Percentiles rank a stretch among this genome's conserved stretches.
Evolutionary conservation across 2,888 invertebrate species (phyloP).

Genomic region (Tachina lurida): DNA sequence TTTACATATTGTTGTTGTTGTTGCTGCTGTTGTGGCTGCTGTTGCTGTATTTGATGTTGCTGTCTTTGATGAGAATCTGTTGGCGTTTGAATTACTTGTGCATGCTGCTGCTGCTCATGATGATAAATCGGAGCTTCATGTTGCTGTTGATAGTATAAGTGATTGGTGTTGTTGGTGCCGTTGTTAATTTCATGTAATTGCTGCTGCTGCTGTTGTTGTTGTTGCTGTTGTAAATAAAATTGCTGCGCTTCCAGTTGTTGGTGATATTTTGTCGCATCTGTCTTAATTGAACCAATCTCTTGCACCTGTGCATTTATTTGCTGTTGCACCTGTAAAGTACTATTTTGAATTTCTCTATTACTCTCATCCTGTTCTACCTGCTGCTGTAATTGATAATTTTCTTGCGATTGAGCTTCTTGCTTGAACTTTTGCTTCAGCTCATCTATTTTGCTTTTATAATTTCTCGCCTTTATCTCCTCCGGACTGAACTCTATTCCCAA

Average conservation of each 20-base stretch:
- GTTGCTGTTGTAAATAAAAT: slow-evolving; percentile 63
- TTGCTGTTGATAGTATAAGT: slow-evolving; percentile 60
- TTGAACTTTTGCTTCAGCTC: slow-evolving; percentile 49
- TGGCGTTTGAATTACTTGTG: slow-evolving; percentile 61
- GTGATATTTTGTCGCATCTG: slow-evolving; percentile 37
- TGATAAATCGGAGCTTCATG: slow-evolving; percentile 62
- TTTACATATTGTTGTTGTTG: slow-evolving; percentile 45
- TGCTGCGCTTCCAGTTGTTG: slow-evolving; percentile 52
- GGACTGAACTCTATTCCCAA: slow-evolving; percentile 81
- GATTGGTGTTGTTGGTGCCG: slow-evolving; percentile 52
- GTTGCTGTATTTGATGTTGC: slow-evolving; percentile 37
- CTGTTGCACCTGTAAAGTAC: slow-evolving; percentile 55
- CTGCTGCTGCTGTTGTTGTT: slow-evolving; percentile 63
- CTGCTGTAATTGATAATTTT: slow-evolving; percentile 63
- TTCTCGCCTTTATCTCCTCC: slow-evolving; percentile 80
- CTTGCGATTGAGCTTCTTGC: slow-evolving; percentile 7
- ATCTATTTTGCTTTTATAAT: slow-evolving; percentile 74
- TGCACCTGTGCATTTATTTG: slow-evolving; percentile 57
- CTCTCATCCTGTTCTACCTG: slow-evolving; percentile 18
- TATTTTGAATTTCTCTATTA: slow-evolving; percentile 31
- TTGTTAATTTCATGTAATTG: slow-evolving; percentile 57
- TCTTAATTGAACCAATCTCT: slow-evolving; percentile 68
- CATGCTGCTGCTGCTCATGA: slow-evolving; percentile 64
- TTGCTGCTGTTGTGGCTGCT: slow-evolving; percentile 9
- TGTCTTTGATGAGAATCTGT: slow-evolving; percentile 68